phyloP scores from a whole-genome alignment of 2,113 vertebrate species.

The Lycocorax pyrrhopterus region DNA sequence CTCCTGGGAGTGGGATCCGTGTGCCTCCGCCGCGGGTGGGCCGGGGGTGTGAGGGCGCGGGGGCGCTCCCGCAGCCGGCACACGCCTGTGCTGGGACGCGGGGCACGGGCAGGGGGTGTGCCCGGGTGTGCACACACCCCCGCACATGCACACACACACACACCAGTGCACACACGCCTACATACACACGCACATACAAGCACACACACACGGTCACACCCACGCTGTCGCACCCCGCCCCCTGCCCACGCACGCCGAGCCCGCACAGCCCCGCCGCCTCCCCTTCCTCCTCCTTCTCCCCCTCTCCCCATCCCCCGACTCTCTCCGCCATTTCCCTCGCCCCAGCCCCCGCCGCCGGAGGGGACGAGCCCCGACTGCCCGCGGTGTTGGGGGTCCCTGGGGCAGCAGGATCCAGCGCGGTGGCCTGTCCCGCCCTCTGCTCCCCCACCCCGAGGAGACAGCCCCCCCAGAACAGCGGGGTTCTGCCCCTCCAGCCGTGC shows the following conservation, averaged over 20 bases:
- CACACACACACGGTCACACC: background rate
- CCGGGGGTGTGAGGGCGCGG: background rate
- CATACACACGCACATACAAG: no score
- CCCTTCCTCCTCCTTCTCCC: background rate
- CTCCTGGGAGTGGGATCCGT: background rate
- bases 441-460: background rate
- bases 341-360: background rate
- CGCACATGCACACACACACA: no score
- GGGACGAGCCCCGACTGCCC: background rate
- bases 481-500: background rate
- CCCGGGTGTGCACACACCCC: background rate
- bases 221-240: background rate
- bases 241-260: background rate
- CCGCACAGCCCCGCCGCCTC: background rate
- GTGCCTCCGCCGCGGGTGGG: background rate
- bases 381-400: background rate
- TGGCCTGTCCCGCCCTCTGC: background rate
- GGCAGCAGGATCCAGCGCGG: background rate
- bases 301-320: background rate
- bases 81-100: background rate
- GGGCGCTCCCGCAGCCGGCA: background rate
- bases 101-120: background rate
- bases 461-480: background rate
- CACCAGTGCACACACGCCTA: no score
- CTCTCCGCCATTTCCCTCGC: slow-evolving; percentile 14